Evolutionary conservation across 1,140 invertebrate species (phyloP).

Genomic region (Aethina tumida): DNA sequence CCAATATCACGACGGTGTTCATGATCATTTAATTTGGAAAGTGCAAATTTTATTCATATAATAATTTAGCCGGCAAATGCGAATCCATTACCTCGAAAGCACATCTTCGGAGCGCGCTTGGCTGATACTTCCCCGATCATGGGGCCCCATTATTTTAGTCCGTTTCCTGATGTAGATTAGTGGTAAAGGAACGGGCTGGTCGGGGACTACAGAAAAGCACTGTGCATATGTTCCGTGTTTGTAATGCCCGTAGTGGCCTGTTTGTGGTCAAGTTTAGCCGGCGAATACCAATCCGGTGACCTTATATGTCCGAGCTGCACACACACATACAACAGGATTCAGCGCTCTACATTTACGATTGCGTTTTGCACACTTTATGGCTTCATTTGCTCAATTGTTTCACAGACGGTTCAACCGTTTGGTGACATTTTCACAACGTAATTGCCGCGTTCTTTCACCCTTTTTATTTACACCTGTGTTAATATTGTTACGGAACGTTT

Average conservation of each 20-base stretch:
- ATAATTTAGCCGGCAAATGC: too few species aligned
- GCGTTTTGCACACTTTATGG: conserved; percentile 14
- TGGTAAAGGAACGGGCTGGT: conserved; percentile 8
- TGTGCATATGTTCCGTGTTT: conserved; percentile 15
- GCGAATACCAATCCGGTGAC: conserved; percentile 11
- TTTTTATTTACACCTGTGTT: conserved; percentile 2
- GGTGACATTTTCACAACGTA: conserved; percentile 8
- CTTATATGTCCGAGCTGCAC: conserved; percentile 10
- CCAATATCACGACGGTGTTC: too few species aligned
- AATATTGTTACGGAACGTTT: conserved; percentile 1
- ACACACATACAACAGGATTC: conserved; percentile 11
- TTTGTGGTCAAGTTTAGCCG: conserved; percentile 7
- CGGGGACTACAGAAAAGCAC: conserved; percentile 8
- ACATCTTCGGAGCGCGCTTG: too few species aligned
- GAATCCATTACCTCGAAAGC: too few species aligned
- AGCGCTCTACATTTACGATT: conserved; percentile 14
- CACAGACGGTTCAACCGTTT: conserved; percentile 7
- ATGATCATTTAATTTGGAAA: too few species aligned
- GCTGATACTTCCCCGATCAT: too few species aligned
- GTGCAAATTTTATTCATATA: too few species aligned
- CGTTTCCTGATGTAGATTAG: conserved; percentile 14
- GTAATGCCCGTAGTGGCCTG: conserved; percentile 5
- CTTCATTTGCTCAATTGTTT: conserved; percentile 16
- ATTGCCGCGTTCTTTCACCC: conserved; percentile 6
- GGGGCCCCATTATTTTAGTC: conserved; percentile 17